A percentile compares a stretch with the other conserved stretches of the same genome.
Conservation (phyloP, 2,797 vertebrate species). For the Decapterus maruadsi region DNA sequence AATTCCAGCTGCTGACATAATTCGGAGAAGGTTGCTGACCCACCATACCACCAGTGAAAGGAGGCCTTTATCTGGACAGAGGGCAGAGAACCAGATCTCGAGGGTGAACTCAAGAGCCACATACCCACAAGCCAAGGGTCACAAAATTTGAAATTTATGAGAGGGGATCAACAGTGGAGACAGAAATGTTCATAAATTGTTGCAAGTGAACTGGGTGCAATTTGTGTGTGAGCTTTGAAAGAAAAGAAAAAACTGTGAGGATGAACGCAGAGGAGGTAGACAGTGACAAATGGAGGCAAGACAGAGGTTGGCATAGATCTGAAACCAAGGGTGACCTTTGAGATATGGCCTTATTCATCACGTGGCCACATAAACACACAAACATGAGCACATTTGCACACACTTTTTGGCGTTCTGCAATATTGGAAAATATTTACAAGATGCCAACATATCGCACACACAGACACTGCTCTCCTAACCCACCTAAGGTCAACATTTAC, state of each 20-base stretch:
- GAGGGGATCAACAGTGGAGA: conserved; percentile 34
- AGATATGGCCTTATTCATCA: background rate
- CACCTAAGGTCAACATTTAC: conserved; percentile 81
- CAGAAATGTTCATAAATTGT: conserved; percentile 32
- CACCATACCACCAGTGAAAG: conserved; percentile 60
- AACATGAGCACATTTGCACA: conserved; percentile 11
- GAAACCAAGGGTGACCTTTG: conserved; percentile 30
- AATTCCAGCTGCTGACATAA: conserved; percentile 61
- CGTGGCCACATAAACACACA: background rate
- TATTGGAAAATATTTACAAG: conserved; percentile 29
- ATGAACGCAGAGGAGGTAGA: conserved; percentile 11
- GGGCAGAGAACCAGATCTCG: conserved; percentile 56
- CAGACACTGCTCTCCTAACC: conserved; percentile 30
- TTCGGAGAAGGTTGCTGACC: conserved; percentile 47
- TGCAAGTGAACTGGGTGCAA: conserved; percentile 15
- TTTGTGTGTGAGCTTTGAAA: conserved; percentile 1
- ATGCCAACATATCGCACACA: conserved; percentile 58
- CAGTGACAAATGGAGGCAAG: conserved; percentile 27
- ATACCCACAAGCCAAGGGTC: conserved; percentile 38
- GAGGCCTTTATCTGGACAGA: conserved; percentile 55
- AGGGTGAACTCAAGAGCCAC: conserved; percentile 50
- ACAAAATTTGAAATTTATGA: conserved; percentile 51
- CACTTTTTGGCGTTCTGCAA: conserved; percentile 51
- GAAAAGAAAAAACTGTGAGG: conserved; percentile 26
- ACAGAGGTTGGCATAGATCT: conserved; percentile 24